Conservation (phyloP, 2,797 vertebrate species). For the Lithobates pipiens region DNA sequence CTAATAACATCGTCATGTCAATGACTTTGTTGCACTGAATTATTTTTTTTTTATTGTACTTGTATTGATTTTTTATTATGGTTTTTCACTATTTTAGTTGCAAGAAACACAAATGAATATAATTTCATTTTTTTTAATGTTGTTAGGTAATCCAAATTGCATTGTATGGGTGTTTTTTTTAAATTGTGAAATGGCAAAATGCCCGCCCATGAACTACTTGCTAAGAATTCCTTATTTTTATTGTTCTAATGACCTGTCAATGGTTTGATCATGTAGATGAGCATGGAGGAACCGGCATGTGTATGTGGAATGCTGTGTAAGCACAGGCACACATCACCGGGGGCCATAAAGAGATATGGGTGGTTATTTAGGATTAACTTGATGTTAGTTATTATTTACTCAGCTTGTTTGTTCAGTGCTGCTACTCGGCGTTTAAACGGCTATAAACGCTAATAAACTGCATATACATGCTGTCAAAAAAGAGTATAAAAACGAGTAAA, state of each 20-base stretch:
- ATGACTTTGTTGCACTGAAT: neutral
- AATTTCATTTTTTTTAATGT: no score
- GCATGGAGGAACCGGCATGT: neutral
- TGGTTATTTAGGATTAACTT: conserved; percentile 2
- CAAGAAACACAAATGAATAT: neutral
- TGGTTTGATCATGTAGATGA: conserved; percentile 12
- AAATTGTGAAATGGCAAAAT: neutral
- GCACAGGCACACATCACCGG: neutral
- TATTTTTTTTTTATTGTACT: no score
- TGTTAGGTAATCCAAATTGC: no score
- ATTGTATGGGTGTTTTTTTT: neutral
- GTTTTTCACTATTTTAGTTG: no score
- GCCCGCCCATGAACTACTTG: neutral
- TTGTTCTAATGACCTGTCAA: conserved; percentile 30
- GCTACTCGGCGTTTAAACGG: neutral
- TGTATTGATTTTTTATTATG: neutral
- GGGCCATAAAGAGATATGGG: conserved; percentile 1
- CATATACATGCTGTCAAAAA: neutral
- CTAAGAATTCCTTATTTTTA: conserved; percentile 13
- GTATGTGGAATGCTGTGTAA: neutral
- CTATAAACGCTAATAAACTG: neutral
- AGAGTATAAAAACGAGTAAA: neutral
- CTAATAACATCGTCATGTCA: neutral
- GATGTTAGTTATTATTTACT: conserved; percentile 11
- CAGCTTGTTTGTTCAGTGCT: conserved; percentile 3